These are phyloP conservation scores for Arbacia lixula DNA, from an alignment of 53 echinoderm and acorn worm genomes.

Conservation along the genomic window DNA sequence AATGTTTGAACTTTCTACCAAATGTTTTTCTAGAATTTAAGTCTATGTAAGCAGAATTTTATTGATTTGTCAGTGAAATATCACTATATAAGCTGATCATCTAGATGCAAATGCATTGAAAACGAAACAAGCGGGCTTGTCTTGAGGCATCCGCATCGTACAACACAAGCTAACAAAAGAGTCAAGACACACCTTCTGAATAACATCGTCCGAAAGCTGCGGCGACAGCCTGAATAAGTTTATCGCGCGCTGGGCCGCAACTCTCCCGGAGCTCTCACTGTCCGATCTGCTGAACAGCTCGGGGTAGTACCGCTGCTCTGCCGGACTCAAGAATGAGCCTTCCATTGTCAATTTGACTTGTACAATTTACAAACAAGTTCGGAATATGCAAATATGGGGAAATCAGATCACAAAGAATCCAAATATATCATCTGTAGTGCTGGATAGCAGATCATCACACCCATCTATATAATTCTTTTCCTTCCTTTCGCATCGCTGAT, in stretches of 20 bases:
- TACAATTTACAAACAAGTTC: background rate
- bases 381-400: background rate
- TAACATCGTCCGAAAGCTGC: constrained; percentile 65
- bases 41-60: too few relatives aligned
- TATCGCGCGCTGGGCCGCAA: constrained; percentile 61
- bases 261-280: constrained; percentile 74
- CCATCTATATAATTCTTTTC: constrained; percentile 42
- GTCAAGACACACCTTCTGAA: constrained; percentile 70
- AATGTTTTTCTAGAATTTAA: too few relatives aligned
- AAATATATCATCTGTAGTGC: background rate
- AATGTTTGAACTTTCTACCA: too few relatives aligned
- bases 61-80: too few relatives aligned
- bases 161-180: too few relatives aligned
- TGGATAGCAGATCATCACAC: constrained; percentile 16
- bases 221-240: constrained; percentile 69
- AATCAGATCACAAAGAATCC: background rate
- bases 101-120: too few relatives aligned
- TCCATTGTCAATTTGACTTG: constrained; percentile 59
- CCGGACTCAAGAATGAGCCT: constrained; percentile 75
- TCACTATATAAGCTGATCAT: too few relatives aligned
- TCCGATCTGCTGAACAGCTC: constrained; percentile 82
- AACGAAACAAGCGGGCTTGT: too few relatives aligned
- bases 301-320: constrained; percentile 81
- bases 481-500: constrained; percentile 45
- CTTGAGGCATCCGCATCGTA: too few relatives aligned